phyloP scores from a whole-genome alignment of 2,888 invertebrate species.

The Papilio protenor region DNA sequence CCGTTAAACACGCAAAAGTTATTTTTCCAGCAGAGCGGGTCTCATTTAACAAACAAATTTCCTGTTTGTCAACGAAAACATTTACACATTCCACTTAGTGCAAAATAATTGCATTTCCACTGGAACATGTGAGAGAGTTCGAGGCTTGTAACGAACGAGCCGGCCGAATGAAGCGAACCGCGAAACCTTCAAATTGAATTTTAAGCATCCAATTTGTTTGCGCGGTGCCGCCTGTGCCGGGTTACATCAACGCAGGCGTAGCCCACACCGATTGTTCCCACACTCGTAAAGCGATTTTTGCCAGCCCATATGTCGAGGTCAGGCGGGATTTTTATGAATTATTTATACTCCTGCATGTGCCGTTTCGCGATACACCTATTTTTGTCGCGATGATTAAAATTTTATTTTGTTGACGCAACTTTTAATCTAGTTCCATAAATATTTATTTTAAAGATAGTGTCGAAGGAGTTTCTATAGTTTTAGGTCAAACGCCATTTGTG shows the following conservation, averaged over 20 bases:
- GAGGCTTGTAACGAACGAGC: slow-evolving; percentile 74
- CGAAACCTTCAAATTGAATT: slow-evolving; percentile 84
- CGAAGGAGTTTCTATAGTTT: too few species aligned
- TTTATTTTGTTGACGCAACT: slow-evolving; percentile 24
- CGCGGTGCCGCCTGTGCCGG: slow-evolving; percentile 63
- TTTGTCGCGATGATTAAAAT: slow-evolving; percentile 24
- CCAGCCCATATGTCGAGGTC: slow-evolving; percentile 61
- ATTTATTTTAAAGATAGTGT: neutral
- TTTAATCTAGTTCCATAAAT: slow-evolving; percentile 2
- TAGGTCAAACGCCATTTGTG: too few species aligned
- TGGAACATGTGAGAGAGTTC: slow-evolving; percentile 72
- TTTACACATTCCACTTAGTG: slow-evolving; percentile 67
- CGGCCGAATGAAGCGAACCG: slow-evolving; percentile 81
- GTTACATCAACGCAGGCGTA: slow-evolving; percentile 63
- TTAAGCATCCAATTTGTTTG: slow-evolving; percentile 84
- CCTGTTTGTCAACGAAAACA: slow-evolving; percentile 57
- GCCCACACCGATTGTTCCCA: slow-evolving; percentile 60
- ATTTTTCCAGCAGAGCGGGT: slow-evolving; percentile 46
- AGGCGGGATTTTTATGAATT: slow-evolving; percentile 70
- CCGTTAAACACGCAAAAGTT: neutral
- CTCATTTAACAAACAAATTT: slow-evolving; percentile 53
- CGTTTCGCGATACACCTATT: slow-evolving; percentile 39
- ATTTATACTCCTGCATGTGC: slow-evolving; percentile 52
- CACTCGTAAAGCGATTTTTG: slow-evolving; percentile 78
- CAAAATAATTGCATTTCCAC: slow-evolving; percentile 76